Conservation (phyloP, 2,113 vertebrate genomes). For the Chaenocephalus aceratus region DNA sequence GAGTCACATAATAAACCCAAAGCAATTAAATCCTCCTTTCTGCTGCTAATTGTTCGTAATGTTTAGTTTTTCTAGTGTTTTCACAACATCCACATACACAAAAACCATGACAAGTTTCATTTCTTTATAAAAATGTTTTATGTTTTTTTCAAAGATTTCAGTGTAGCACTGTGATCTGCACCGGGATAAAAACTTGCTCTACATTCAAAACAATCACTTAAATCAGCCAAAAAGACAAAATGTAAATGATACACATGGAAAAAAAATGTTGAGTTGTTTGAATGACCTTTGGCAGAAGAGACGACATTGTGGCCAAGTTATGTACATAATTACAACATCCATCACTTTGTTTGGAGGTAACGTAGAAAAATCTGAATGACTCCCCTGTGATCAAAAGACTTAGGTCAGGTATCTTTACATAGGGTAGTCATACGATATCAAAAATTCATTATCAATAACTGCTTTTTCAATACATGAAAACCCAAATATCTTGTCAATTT, state of each 20-base stretch:
- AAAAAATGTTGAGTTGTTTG: slow-evolving; percentile 6
- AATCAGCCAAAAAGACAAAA: slow-evolving; percentile 9
- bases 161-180: slow-evolving; percentile 25
- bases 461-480: slow-evolving; percentile 29
- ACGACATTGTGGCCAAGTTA: slow-evolving; percentile 35
- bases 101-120: slow-evolving; percentile 49
- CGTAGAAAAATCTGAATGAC: background rate
- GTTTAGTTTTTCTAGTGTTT: background rate
- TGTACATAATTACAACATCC: slow-evolving; percentile 72
- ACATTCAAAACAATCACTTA: slow-evolving; percentile 25
- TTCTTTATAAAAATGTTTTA: slow-evolving; percentile 70
- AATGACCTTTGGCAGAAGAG: slow-evolving; percentile 33
- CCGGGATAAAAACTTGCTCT: slow-evolving; percentile 27
- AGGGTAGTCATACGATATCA: slow-evolving; percentile 10
- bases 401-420: background rate
- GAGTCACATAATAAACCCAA: slow-evolving; percentile 26
- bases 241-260: slow-evolving; percentile 19
- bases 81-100: slow-evolving; percentile 18
- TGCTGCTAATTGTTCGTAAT: background rate
- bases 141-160: slow-evolving; percentile 18
- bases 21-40: slow-evolving; percentile 17
- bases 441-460: slow-evolving; percentile 14
- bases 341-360: slow-evolving; percentile 24
- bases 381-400: slow-evolving; percentile 13
- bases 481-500: slow-evolving; percentile 1